Conservation (phyloP, 2,888 invertebrate genomes). For the Halictus ligatus region DNA sequence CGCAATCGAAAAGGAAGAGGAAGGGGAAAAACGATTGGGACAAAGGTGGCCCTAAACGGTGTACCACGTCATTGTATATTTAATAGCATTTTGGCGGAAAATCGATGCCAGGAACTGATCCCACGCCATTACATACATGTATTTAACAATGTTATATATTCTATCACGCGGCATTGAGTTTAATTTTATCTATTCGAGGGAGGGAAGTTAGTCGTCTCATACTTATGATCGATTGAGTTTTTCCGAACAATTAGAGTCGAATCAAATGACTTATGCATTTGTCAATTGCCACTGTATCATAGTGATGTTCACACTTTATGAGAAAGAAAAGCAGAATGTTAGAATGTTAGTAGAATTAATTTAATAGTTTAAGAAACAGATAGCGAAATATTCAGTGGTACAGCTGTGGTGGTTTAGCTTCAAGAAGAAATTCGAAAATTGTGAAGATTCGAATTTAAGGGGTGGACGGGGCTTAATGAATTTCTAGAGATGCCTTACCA, state of each 20-base stretch:
- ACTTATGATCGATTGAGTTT: constrained; percentile 35
- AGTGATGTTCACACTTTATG: neutral
- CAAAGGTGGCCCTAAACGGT: neutral
- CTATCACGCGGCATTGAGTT: constrained; percentile 5
- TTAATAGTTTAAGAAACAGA: neutral
- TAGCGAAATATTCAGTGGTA: neutral
- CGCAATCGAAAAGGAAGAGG: neutral
- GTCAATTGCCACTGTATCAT: neutral
- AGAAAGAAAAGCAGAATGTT: neutral
- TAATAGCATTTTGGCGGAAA: constrained; percentile 21
- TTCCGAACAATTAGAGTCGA: neutral
- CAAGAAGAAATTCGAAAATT: neutral
- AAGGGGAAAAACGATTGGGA: neutral
- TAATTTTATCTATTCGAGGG: constrained; percentile 12
- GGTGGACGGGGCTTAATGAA: neutral
- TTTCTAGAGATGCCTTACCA: constrained; percentile 87
- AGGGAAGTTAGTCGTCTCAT: neutral
- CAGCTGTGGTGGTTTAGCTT: neutral
- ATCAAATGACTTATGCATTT: neutral
- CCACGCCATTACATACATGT: constrained; percentile 10
- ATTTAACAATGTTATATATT: neutral
- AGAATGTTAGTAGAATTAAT: too few species aligned
- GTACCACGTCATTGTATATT: neutral
- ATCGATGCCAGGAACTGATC: constrained; percentile 18
- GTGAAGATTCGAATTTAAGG: neutral